Percentiles rank a stretch among this genome's conserved stretches.
Conservation (phyloP, 2,797 vertebrate species). For the Rhynchonycteris naso region DNA sequence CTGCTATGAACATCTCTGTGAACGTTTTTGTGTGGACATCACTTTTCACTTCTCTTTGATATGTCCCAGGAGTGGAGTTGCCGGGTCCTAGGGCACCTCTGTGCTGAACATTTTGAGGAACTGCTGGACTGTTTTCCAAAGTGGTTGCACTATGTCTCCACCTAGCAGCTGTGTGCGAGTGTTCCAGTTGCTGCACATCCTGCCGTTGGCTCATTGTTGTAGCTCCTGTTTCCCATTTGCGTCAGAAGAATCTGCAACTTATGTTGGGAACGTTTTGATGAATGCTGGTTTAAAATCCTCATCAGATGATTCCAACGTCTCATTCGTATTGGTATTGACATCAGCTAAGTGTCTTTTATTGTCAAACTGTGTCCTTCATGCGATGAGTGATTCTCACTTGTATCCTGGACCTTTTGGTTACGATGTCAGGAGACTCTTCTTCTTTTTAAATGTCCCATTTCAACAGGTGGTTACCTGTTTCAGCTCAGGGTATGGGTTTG, state of each 20-base stretch:
- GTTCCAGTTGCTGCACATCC: not conserved
- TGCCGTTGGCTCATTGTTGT: not conserved
- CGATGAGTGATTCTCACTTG: not conserved
- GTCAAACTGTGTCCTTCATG: not conserved
- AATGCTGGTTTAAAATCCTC: not conserved
- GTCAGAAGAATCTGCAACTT: not conserved
- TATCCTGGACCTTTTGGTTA: not conserved
- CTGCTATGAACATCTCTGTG: not conserved
- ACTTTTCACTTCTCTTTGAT: not conserved
- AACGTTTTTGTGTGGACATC: not conserved
- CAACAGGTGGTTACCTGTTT: not conserved
- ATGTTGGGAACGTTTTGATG: not conserved
- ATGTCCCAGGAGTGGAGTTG: not conserved
- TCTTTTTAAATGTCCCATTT: not conserved
- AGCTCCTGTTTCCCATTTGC: not conserved
- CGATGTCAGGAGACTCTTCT: not conserved
- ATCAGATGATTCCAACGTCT: not conserved
- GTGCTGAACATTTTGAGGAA: not conserved
- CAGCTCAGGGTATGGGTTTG: not conserved
- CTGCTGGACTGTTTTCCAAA: not conserved
- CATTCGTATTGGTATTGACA: not conserved
- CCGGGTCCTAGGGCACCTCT: not conserved
- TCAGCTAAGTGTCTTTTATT: not conserved
- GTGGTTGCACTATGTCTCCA: no score
- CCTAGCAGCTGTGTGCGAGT: not conserved